Conservation (phyloP, 2,113 vertebrate species). For the Hylia prasina region DNA sequence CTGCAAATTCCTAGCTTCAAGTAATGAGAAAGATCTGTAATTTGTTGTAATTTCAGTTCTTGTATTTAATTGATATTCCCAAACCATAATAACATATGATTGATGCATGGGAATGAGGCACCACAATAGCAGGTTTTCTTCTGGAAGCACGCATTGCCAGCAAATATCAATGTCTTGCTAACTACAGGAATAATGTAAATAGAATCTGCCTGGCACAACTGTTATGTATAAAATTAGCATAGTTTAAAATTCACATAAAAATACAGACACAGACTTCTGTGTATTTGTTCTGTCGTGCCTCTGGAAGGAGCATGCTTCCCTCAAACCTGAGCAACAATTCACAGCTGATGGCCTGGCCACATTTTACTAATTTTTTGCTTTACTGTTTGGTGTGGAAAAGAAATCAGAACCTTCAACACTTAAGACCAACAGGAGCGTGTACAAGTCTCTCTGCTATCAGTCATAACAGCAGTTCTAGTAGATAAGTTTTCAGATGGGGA, state of each 20-base stretch:
- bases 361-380: not conserved
- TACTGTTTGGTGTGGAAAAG: not conserved
- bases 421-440: not conserved
- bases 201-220: slow-evolving; percentile 64
- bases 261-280: slow-evolving; percentile 24
- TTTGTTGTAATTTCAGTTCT: not conserved
- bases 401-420: slow-evolving; percentile 10
- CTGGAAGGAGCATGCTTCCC: not conserved
- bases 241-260: slow-evolving; percentile 63
- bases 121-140: slow-evolving; percentile 36
- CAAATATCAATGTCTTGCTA: slow-evolving; percentile 53
- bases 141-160: slow-evolving; percentile 6
- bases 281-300: slow-evolving; percentile 1
- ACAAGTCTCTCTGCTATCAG: not conserved
- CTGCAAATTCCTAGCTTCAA: not conserved
- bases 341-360: not conserved
- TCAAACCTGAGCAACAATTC: slow-evolving; percentile 9
- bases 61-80: not conserved
- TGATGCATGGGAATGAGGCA: not conserved
- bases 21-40: not conserved
- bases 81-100: not conserved
- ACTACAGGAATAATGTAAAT: slow-evolving; percentile 59
- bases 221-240: slow-evolving; percentile 66
- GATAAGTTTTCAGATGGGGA: not conserved
- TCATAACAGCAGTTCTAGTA: not conserved